Evolutionary conservation across 2,113 vertebrate species (phyloP).

Genomic region (Equus quagga): DNA sequence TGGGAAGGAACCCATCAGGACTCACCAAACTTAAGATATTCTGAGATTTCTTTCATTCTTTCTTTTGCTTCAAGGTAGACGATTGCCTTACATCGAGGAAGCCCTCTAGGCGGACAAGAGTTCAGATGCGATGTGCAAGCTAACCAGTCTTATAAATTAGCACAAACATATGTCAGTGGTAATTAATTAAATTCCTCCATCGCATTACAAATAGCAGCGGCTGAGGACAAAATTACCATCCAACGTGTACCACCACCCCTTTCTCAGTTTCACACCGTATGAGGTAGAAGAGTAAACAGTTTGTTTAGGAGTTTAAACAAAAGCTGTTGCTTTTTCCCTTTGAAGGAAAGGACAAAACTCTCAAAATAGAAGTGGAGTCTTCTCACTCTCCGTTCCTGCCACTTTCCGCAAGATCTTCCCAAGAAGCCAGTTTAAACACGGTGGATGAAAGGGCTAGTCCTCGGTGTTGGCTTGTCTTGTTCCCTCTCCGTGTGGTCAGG

Average conservation of each 20-base stretch:
- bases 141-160: slow-evolving; percentile 62
- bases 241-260: not conserved
- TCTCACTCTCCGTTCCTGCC: not conserved
- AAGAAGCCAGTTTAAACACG: not conserved
- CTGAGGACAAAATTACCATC: slow-evolving; percentile 23
- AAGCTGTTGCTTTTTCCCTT: slow-evolving; percentile 51
- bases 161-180: slow-evolving; percentile 70
- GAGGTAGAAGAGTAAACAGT: slow-evolving; percentile 58
- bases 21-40: not conserved
- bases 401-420: not conserved
- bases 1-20: not conserved
- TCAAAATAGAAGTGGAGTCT: not conserved
- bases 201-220: slow-evolving; percentile 27
- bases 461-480: not conserved
- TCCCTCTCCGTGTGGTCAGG: not conserved
- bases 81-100: slow-evolving; percentile 4
- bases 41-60: slow-evolving; percentile 14
- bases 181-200: slow-evolving; percentile 70
- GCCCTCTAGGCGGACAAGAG: slow-evolving; percentile 45
- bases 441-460: not conserved
- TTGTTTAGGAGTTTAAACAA: slow-evolving; percentile 62
- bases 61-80: not conserved
- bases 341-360: not conserved
- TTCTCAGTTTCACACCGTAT: not conserved
- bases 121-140: slow-evolving; percentile 59